Percentiles rank a stretch among this genome's conserved stretches.
These are phyloP conservation scores for Upupa epops DNA, from an alignment of 2,113 vertebrate species.

Conservation along the genomic window DNA sequence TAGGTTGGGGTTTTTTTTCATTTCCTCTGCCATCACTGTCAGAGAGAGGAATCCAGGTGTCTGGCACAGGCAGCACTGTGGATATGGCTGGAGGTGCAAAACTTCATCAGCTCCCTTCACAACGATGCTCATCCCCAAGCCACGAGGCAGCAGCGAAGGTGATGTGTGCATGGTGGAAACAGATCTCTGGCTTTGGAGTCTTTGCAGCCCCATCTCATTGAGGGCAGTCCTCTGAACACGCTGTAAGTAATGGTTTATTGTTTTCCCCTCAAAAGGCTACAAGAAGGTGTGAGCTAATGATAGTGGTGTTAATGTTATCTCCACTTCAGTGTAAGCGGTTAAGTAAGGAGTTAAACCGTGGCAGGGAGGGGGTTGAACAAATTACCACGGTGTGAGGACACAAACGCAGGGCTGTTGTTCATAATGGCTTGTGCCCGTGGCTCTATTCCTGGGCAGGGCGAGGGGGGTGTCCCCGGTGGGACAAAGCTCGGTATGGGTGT, in stretches of 20 bases:
- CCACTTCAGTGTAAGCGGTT: background rate
- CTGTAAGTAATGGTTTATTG: background rate
- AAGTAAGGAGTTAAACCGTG: background rate
- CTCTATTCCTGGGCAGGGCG: rapidly evolving
- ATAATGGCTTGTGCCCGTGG: rapidly evolving
- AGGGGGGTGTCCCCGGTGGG: background rate
- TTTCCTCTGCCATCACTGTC: background rate
- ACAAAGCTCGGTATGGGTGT: rapidly evolving
- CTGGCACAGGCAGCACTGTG: background rate
- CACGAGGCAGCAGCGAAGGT: background rate
- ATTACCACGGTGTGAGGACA: rapidly evolving
- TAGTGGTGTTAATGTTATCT: background rate
- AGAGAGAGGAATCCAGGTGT: background rate
- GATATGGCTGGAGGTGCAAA: background rate
- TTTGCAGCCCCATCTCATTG: background rate
- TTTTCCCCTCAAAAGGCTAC: background rate
- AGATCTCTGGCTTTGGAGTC: background rate
- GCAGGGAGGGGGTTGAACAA: background rate
- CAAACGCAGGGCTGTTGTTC: background rate
- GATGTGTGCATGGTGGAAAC: background rate
- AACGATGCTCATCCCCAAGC: background rate
- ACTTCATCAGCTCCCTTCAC: background rate
- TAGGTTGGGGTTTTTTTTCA: background rate
- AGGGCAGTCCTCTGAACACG: background rate
- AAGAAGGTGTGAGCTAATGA: background rate